Percentiles rank a stretch among this genome's conserved stretches.
These are phyloP conservation scores for Chaetodon trifascialis DNA, from an alignment of 2,113 vertebrate species.

Conservation along the genomic window DNA sequence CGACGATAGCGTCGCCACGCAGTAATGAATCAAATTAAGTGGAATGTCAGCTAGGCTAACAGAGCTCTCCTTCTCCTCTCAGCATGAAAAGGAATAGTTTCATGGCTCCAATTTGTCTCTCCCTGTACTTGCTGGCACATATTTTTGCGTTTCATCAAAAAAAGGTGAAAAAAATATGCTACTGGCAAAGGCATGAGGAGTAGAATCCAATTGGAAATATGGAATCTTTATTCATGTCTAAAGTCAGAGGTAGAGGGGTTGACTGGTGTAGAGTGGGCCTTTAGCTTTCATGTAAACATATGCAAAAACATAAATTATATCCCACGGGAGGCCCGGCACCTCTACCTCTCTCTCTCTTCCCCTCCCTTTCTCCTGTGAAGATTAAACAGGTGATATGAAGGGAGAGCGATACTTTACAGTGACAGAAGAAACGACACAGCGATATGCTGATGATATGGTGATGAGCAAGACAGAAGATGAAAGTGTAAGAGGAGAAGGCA, in stretches of 20 bases:
- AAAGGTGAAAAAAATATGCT: conserved; percentile 34
- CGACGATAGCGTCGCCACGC: conserved; percentile 67
- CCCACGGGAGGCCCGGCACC: conserved; percentile 5
- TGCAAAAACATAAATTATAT: conserved; percentile 59
- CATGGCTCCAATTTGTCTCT: conserved; percentile 76
- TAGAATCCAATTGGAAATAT: conserved; percentile 46
- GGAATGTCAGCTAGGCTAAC: conserved; percentile 80
- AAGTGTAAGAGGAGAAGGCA: conserved; percentile 22
- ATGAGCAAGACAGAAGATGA: conserved; percentile 53
- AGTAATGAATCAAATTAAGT: conserved; percentile 85
- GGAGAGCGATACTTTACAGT: conserved; percentile 46
- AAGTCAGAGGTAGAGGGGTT: conserved; percentile 26
- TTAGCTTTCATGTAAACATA: conserved; percentile 68
- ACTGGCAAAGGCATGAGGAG: conserved; percentile 46
- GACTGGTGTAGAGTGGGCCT: conserved; percentile 11
- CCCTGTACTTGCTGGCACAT: conserved; percentile 53
- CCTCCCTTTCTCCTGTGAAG: conserved; percentile 40
- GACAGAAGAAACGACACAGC: conserved; percentile 51
- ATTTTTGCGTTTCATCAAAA: conserved; percentile 65
- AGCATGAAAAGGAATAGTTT: conserved; percentile 76
- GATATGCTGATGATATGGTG: conserved; percentile 62
- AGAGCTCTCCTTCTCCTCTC: conserved; percentile 71
- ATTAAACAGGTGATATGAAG: conserved; percentile 56
- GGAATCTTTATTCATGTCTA: conserved; percentile 50
- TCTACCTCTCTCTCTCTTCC: conserved; percentile 1